These are phyloP conservation scores for Nomada fucata DNA, from an alignment of 2,888 invertebrate species.

Conservation along the genomic window DNA sequence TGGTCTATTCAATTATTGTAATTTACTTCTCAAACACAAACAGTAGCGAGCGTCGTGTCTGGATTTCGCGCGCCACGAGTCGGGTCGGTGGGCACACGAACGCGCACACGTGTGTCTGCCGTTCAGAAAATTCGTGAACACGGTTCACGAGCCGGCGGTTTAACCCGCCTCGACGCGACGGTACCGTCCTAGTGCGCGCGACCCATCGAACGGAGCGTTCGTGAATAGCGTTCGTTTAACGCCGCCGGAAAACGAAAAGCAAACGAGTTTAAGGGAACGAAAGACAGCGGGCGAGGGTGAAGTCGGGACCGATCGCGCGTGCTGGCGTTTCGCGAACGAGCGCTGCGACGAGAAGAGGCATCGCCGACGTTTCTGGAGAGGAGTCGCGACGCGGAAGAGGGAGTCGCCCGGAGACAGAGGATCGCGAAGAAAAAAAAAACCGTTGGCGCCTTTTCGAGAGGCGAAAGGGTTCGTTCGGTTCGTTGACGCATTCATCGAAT, in stretches of 20 bases:
- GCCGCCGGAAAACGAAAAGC: constrained; percentile 57
- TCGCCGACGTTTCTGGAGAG: neutral
- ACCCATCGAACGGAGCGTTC: constrained; percentile 64
- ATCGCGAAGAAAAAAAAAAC: constrained; percentile 69
- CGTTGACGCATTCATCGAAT: constrained; percentile 76
- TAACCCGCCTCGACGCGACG: constrained; percentile 2
- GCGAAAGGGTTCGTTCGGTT: constrained; percentile 69
- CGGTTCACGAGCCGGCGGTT: constrained; percentile 14
- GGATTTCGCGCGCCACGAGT: constrained; percentile 47
- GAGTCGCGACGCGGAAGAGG: too few species aligned
- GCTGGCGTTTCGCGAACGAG: neutral
- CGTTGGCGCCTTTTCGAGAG: constrained; percentile 70
- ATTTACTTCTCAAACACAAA: constrained; percentile 83
- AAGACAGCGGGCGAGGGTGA: constrained; percentile 24
- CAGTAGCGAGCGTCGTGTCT: constrained; percentile 66
- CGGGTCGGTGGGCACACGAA: neutral
- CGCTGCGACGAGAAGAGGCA: neutral
- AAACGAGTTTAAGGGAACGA: constrained; percentile 59
- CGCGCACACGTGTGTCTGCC: too few species aligned
- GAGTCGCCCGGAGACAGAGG: neutral
- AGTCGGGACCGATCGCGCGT: neutral
- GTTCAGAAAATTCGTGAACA: constrained; percentile 49
- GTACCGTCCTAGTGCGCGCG: constrained; percentile 53
- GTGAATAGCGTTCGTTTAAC: constrained; percentile 78
- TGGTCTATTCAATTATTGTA: constrained; percentile 84